These are phyloP conservation scores for Trichonephila inaurata DNA, from an alignment of 1,140 invertebrate species.

Conservation along the genomic window DNA sequence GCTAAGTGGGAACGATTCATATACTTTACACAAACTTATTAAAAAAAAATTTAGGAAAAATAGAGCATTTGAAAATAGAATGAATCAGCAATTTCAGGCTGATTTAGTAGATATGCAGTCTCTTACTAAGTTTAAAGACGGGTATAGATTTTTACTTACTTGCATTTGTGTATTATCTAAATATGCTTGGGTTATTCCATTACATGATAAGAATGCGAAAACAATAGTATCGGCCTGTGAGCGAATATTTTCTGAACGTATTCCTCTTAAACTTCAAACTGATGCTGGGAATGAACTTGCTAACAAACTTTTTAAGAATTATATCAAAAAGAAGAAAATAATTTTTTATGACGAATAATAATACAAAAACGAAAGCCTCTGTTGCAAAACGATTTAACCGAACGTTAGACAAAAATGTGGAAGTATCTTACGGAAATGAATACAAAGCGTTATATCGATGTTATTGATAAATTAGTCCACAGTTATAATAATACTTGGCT, in stretches of 20 bases:
- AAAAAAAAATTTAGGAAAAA: constrained; percentile 77
- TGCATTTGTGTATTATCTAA: constrained; percentile 78
- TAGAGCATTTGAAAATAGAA: constrained; percentile 34
- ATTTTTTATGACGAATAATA: constrained; percentile 81
- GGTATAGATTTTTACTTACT: constrained; percentile 77
- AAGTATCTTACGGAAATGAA: constrained; percentile 81
- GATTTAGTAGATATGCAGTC: constrained; percentile 77
- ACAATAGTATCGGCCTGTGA: constrained; percentile 28
- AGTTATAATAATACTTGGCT: constrained; percentile 81
- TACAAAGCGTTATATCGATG: constrained; percentile 80
- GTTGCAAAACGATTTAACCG: constrained; percentile 82
- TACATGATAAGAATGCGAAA: constrained; percentile 77
- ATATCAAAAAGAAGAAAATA: constrained; percentile 80
- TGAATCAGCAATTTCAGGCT: constrained; percentile 78
- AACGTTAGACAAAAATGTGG: constrained; percentile 81
- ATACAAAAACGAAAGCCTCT: constrained; percentile 80
- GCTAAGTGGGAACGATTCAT: neutral
- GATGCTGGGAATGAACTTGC: constrained; percentile 71
- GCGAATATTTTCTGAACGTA: constrained; percentile 70
- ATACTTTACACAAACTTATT: constrained; percentile 72
- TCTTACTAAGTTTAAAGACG: constrained; percentile 77
- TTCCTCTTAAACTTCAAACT: constrained; percentile 44
- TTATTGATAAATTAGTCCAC: constrained; percentile 79
- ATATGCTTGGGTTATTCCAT: constrained; percentile 77
- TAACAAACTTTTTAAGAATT: constrained; percentile 77